A percentile compares a stretch with the other conserved stretches of the same genome.
Conservation (phyloP, 2,113 vertebrate species). For the Xiphorhynchus elegans region DNA sequence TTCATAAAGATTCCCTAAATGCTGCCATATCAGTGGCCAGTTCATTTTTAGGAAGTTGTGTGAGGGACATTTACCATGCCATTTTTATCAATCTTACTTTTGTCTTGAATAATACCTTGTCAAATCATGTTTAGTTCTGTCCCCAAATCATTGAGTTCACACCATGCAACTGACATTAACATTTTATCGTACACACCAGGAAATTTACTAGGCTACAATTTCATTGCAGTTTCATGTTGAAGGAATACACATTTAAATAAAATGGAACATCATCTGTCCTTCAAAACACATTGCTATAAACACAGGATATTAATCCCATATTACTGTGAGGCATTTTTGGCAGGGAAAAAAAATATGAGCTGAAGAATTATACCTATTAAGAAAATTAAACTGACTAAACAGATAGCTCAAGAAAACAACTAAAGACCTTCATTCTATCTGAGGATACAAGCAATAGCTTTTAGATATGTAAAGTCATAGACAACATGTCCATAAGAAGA, state of each 20-base stretch:
- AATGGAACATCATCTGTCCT: not conserved
- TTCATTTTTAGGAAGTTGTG: not conserved
- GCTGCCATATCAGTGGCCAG: not conserved
- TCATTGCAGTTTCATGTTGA: not conserved
- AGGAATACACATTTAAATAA: not conserved
- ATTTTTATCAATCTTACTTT: not conserved
- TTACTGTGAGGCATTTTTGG: not conserved
- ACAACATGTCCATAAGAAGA: not conserved
- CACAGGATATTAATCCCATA: not conserved
- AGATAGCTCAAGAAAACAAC: not conserved
- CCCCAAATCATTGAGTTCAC: not conserved
- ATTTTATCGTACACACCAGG: not conserved
- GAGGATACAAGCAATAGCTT: not conserved
- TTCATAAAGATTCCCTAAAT: not conserved
- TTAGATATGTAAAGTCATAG: rapidly evolving
- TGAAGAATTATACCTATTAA: not conserved
- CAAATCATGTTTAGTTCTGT: not conserved
- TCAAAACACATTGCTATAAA: not conserved
- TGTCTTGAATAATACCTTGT: not conserved
- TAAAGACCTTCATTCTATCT: not conserved
- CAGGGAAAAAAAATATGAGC: not conserved
- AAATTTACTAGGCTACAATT: not conserved
- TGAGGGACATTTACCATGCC: not conserved
- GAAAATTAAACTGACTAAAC: not conserved
- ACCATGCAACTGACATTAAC: not conserved